These are phyloP conservation scores for Salmo trutta DNA, from an alignment of 2,797 vertebrate genomes.

Conservation along the genomic window DNA sequence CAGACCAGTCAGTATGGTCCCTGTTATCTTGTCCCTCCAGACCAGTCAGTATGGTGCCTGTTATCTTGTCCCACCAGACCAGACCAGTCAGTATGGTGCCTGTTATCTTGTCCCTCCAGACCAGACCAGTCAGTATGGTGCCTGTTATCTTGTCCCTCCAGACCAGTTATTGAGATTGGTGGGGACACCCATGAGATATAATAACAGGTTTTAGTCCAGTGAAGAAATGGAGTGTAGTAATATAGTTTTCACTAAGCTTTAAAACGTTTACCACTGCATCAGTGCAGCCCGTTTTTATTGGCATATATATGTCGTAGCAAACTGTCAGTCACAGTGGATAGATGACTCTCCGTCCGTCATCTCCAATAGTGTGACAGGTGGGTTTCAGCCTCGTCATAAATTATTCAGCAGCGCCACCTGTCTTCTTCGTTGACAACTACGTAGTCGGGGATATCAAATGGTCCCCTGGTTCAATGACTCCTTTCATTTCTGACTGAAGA, in stretches of 20 bases:
- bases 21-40: too few relatives aligned
- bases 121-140: too few relatives aligned
- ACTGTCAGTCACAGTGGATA: not conserved
- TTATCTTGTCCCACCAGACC: too few relatives aligned
- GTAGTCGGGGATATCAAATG: slow-evolving; percentile 39
- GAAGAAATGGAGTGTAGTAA: not conserved
- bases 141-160: too few relatives aligned
- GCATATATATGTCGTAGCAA: not conserved
- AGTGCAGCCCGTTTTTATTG: not conserved
- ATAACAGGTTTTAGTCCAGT: not conserved
- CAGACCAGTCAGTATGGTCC: too few relatives aligned
- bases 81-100: too few relatives aligned
- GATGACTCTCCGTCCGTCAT: not conserved
- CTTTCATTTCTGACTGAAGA: not conserved
- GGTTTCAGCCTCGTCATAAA: slow-evolving; percentile 34
- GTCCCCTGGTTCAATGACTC: slow-evolving; percentile 13
- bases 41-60: too few relatives aligned
- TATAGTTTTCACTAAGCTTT: not conserved
- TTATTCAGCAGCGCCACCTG: slow-evolving; percentile 40
- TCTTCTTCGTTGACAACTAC: slow-evolving; percentile 29
- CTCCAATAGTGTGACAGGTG: slow-evolving; percentile 39
- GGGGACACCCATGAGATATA: not conserved
- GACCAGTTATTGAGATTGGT: not conserved
- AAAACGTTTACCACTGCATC: not conserved
- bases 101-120: too few relatives aligned